phyloP scores from a whole-genome alignment of 1,140 invertebrate species.

The Lasioglossum baleicum region DNA sequence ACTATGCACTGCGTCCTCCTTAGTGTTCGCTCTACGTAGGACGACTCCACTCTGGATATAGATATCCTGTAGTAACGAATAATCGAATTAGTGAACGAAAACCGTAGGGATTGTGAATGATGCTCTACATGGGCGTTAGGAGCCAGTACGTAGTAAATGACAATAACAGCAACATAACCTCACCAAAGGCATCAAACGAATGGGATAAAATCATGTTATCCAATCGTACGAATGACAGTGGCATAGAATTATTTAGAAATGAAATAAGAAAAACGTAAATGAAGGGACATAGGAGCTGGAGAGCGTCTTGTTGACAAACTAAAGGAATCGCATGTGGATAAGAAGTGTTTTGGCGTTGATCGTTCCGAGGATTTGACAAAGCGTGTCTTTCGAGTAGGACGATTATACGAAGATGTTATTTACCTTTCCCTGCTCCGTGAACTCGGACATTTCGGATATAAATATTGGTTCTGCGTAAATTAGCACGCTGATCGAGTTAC shows the following conservation, averaged over 20 bases:
- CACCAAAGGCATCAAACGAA: not conserved
- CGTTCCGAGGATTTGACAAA: constrained; percentile 22
- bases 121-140: too few species aligned
- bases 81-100: not conserved
- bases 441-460: constrained; percentile 66
- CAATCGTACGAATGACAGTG: not conserved
- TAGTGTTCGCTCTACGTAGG: constrained; percentile 70
- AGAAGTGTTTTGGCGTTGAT: constrained; percentile 23
- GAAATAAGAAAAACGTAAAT: not conserved
- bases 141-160: not conserved
- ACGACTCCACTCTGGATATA: constrained; percentile 78
- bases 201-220: not conserved
- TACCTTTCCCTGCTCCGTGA: constrained; percentile 71
- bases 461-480: constrained; percentile 20
- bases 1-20: constrained; percentile 77
- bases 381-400: not conserved
- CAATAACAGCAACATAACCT: not conserved
- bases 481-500: constrained; percentile 19
- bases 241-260: not conserved
- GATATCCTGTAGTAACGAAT: constrained; percentile 71
- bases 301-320: constrained; percentile 4
- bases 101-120: not conserved
- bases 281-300: not conserved
- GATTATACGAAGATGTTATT: constrained; percentile 14
- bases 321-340: constrained; percentile 33